Percentiles rank a stretch among this genome's conserved stretches.
phyloP scores from a whole-genome alignment of 2,888 invertebrate species.

The Microplitis deprimator region DNA sequence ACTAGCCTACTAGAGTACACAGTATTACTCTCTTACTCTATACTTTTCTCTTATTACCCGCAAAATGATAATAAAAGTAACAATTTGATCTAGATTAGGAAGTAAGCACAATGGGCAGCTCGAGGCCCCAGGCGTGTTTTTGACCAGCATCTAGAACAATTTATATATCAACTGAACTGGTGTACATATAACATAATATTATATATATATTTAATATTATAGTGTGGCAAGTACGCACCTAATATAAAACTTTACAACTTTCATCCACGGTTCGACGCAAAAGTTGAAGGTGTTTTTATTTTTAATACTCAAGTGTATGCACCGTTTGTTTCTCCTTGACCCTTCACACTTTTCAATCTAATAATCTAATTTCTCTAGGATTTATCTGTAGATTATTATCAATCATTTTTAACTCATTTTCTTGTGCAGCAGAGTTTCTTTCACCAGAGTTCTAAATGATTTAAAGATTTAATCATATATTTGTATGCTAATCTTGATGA shows the following conservation, averaged over 20 bases:
- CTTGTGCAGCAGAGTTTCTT: background rate
- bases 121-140: slow-evolving; percentile 55
- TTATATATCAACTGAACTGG: slow-evolving; percentile 31
- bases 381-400: background rate
- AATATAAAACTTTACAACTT: slow-evolving; percentile 27
- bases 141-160: slow-evolving; percentile 54
- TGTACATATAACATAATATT: background rate
- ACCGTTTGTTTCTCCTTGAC: slow-evolving; percentile 24
- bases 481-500: background rate
- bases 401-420: background rate
- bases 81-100: slow-evolving; percentile 63
- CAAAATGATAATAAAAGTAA: slow-evolving; percentile 55
- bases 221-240: slow-evolving; percentile 4
- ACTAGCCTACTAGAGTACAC: background rate
- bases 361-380: background rate
- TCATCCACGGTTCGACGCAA: slow-evolving; percentile 35
- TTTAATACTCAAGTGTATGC: background rate
- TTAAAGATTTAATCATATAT: background rate
- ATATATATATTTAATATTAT: slow-evolving; percentile 4
- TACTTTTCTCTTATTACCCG: background rate
- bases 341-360: slow-evolving; percentile 18
- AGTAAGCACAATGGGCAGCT: slow-evolving; percentile 62
- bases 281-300: slow-evolving; percentile 3
- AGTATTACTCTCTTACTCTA: slow-evolving; percentile 28
- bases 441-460: background rate